Evolutionary conservation across 2,888 invertebrate genomes (phyloP), one percentile per base, ranked within the genome.

Genomic region (Cryptosula pallasiana): DNA sequence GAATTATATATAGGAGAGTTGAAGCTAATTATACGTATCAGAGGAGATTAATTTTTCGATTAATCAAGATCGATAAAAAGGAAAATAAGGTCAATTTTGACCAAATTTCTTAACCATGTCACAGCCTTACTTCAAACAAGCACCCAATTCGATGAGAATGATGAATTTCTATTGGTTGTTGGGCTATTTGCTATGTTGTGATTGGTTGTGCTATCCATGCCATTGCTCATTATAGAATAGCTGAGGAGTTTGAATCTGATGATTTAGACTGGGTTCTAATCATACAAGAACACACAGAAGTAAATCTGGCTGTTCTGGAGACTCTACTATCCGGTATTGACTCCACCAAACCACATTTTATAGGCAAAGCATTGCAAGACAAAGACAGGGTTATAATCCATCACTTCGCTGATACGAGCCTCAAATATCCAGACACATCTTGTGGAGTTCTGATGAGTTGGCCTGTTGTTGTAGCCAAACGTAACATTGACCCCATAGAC

Each of bases 401-500:
- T 34, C 71, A 71, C 35, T 71, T 23, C 55, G 23, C 29, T 32
- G 34, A 71, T 54, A 55, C 34, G 1, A 36, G 35, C 1, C n/a
- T 55, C 20, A 20, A 34, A 16, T 71, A 71, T 54, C 71, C 71
- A 1, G 55, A 55, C 25, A 23, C 57, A 5, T 71, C 55, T 3
- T 55, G 71, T 25, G 71, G 71, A 23, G 32, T 71, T 1, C 29
- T 57, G 13, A 25, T 71, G 20, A 71, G 71, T 23, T 55, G 57
- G 36, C 2, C n/a, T 25, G 55, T 34, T 5, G 3, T 71, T n/a
- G 23, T 27, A 13, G 16, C 9, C 9, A 63, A 9, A 2, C 20
- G 13, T 32, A 20, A 63, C 27, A 16, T 5, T 32, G 32, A 63
- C 5, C 20, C 55, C 45, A 73, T 75, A 0, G 90, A 91, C 79